Conservation (phyloP, 2,113 vertebrate species). For the Otolemur garnettii region DNA sequence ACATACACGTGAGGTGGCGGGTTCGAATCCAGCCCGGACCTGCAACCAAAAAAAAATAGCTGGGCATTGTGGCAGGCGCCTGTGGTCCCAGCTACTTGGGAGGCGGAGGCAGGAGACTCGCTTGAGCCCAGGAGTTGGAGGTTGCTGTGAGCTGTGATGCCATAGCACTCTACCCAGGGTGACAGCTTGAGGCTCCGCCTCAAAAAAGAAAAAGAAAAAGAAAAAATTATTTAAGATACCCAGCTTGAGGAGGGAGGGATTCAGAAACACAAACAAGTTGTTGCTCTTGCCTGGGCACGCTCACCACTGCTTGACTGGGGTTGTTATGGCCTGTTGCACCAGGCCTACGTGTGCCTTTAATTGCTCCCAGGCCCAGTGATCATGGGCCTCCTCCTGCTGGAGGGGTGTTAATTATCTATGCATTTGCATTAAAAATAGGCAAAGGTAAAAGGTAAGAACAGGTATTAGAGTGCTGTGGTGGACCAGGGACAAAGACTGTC, state of each 20-base stretch:
- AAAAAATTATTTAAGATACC: neutral
- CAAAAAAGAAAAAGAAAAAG: neutral
- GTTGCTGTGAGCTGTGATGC: no score
- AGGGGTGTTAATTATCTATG: neutral
- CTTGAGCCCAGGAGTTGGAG: no score
- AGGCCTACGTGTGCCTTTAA: neutral
- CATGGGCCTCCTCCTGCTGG: neutral
- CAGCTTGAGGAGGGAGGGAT: neutral
- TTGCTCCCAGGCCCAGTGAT: no score
- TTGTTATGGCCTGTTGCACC: fast-evolving
- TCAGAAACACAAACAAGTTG: neutral
- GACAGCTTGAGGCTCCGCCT: no score
- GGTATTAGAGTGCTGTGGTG: neutral
- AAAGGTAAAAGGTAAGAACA: neutral
- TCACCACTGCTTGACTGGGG: neutral
- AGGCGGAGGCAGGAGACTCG: no score
- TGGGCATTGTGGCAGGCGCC: no score
- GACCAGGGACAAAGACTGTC: neutral
- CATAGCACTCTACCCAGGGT: no score
- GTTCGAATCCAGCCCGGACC: no score
- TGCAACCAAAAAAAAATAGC: no score
- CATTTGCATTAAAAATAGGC: neutral
- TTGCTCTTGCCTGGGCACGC: neutral
- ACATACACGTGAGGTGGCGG: no score
- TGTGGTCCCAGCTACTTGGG: no score